Conservation (phyloP, 2,888 invertebrate genomes). For the Lucinisca nassula region DNA sequence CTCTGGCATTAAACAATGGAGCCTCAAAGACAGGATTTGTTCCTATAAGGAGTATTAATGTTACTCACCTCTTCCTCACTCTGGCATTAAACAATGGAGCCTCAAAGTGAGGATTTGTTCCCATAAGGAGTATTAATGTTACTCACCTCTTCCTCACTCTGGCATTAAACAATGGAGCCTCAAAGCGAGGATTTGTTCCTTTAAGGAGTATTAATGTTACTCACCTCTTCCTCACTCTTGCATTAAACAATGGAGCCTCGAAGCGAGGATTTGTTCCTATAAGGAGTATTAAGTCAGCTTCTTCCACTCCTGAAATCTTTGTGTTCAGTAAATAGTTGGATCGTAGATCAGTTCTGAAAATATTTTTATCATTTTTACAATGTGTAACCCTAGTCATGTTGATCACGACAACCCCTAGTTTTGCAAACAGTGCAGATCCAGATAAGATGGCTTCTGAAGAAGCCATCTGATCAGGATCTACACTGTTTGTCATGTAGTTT, state of each 20-base stretch:
- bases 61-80: no score
- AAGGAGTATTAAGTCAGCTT: slow-evolving; percentile 96
- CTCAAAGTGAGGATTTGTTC: no score
- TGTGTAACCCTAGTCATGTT: no score
- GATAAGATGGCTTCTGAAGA: no score
- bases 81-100: no score
- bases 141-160: slow-evolving; percentile 95
- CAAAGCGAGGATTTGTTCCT: slow-evolving; percentile 98
- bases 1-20: slow-evolving; percentile 97
- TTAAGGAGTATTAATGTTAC: slow-evolving; percentile 94
- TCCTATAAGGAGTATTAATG: slow-evolving; percentile 96
- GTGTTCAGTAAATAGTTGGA: slow-evolving; percentile 98
- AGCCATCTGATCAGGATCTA: no score
- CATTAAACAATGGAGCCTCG: slow-evolving; percentile 98
- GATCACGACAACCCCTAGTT: no score
- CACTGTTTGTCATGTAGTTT: no score
- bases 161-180: slow-evolving; percentile 98
- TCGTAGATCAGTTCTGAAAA: slow-evolving; percentile 93
- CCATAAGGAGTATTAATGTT: no score
- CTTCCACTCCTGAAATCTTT: slow-evolving; percentile 96
- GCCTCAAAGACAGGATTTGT: slow-evolving; percentile 99
- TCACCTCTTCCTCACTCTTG: slow-evolving; percentile 96
- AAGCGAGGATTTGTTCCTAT: slow-evolving; percentile 99
- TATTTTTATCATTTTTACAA: no score
- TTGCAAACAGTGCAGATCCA: no score